phyloP scores from a whole-genome alignment of 2,888 invertebrate species.

The Sylvicola fuscatus region DNA sequence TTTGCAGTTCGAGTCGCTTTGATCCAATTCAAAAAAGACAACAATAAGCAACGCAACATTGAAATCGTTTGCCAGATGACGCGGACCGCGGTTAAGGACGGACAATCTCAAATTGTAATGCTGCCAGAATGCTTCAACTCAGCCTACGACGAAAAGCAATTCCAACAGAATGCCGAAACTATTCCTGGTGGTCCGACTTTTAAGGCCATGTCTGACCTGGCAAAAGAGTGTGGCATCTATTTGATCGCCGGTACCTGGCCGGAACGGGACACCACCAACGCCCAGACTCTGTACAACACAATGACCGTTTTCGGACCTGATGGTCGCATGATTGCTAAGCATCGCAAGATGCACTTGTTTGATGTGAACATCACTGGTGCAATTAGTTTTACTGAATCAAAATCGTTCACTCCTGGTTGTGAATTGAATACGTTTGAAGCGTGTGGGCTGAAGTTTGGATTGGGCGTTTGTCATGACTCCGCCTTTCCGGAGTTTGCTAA shows the following conservation, averaged over 20 bases:
- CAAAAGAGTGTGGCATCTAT: slow-evolving; percentile 53
- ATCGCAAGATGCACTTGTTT: slow-evolving; percentile 85
- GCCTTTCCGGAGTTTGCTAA: slow-evolving; percentile 79
- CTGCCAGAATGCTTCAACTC: slow-evolving; percentile 87
- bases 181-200: slow-evolving; percentile 64
- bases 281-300: slow-evolving; percentile 57
- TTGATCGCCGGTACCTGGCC: slow-evolving; percentile 84
- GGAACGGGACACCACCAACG: slow-evolving; percentile 37
- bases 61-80: slow-evolving; percentile 49
- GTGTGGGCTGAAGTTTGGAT: slow-evolving; percentile 50
- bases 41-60: slow-evolving; percentile 56
- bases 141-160: slow-evolving; percentile 77
- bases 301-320: slow-evolving; percentile 65
- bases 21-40: slow-evolving; percentile 54
- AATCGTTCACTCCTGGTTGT: slow-evolving; percentile 56
- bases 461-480: slow-evolving; percentile 91
- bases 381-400: slow-evolving; percentile 85
- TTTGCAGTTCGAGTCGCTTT: slow-evolving; percentile 42
- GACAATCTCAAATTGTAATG: slow-evolving; percentile 40
- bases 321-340: slow-evolving; percentile 58
- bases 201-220: slow-evolving; percentile 45
- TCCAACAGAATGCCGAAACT: slow-evolving; percentile 66
- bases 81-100: slow-evolving; percentile 38
- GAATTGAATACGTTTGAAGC: slow-evolving; percentile 50
- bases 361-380: slow-evolving; percentile 88